Conservation (phyloP, 1,140 invertebrate genomes). For the Choristoneura fumiferana region DNA sequence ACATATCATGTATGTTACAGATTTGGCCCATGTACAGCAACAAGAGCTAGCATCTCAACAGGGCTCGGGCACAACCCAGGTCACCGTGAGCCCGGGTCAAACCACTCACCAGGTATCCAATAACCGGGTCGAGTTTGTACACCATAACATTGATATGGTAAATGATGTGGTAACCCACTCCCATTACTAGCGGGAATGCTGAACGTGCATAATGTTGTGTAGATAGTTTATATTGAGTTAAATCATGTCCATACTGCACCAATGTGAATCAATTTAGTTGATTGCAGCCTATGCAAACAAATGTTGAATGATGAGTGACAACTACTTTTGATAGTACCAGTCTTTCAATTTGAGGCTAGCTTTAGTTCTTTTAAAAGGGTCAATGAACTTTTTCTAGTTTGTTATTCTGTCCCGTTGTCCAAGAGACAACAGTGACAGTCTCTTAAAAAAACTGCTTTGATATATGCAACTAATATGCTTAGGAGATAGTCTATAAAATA, state of each 20-base stretch:
- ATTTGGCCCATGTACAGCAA: constrained; percentile 65
- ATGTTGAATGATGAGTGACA: too few relatives aligned
- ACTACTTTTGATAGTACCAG: too few relatives aligned
- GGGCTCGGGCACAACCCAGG: constrained; percentile 33
- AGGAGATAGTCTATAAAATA: too few relatives aligned
- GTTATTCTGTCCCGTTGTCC: too few relatives aligned
- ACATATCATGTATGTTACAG: constrained; percentile 33
- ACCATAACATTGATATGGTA: constrained; percentile 77
- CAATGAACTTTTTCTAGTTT: too few relatives aligned
- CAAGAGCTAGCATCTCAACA: constrained; percentile 48
- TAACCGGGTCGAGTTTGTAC: constrained; percentile 74
- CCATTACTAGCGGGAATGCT: constrained; percentile 59
- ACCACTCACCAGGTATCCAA: constrained; percentile 72
- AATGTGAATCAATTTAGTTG: too few relatives aligned
- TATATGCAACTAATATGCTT: too few relatives aligned
- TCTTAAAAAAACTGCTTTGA: too few relatives aligned
- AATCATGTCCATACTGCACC: neutral
- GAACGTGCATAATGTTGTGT: constrained; percentile 41
- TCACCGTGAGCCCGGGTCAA: constrained; percentile 39
- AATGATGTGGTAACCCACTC: constrained; percentile 61
- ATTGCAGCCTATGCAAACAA: too few relatives aligned
- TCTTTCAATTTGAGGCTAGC: too few relatives aligned
- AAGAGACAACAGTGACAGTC: too few relatives aligned
- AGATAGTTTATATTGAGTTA: constrained; percentile 23
- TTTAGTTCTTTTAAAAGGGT: too few relatives aligned